phyloP scores from a whole-genome alignment of 2,888 invertebrate species.

The Phania funesta region DNA sequence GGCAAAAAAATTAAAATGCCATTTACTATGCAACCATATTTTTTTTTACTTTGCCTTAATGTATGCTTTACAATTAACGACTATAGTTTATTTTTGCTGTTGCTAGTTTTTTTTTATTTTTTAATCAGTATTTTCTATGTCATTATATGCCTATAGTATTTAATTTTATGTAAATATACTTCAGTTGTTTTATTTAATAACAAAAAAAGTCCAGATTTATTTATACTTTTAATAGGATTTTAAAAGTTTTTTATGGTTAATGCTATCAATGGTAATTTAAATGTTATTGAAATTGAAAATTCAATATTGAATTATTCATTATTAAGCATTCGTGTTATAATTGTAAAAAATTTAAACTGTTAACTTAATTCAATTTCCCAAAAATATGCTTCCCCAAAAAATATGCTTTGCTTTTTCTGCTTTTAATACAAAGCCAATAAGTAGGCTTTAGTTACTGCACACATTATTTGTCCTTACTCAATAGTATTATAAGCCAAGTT shows the following conservation, averaged over 20 bases:
- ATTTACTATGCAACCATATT: slow-evolving; percentile 14
- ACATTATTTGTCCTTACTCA: too few relatives aligned
- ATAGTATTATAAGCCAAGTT: too few relatives aligned
- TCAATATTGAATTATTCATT: slow-evolving; percentile 12
- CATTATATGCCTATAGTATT: background rate
- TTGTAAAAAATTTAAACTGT: background rate
- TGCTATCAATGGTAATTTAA: slow-evolving; percentile 21
- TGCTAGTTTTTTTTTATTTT: slow-evolving; percentile 24
- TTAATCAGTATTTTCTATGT: slow-evolving; percentile 37
- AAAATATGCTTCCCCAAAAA: background rate
- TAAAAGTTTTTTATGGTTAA: background rate
- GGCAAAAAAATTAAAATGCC: background rate
- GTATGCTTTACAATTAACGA: slow-evolving; percentile 35
- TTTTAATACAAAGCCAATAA: background rate
- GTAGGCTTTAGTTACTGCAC: background rate
- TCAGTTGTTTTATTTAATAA: slow-evolving; percentile 6
- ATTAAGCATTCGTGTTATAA: background rate
- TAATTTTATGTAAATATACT: slow-evolving; percentile 47
- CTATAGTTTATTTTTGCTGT: slow-evolving; percentile 2
- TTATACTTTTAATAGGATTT: slow-evolving; percentile 50
- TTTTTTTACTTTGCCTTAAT: slow-evolving; percentile 13
- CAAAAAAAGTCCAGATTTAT: slow-evolving; percentile 20
- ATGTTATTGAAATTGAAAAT: slow-evolving; percentile 33
- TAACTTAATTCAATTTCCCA: too few relatives aligned
- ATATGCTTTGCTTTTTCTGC: background rate